These are phyloP conservation scores for Cremastobaeus sp. DNA, from an alignment of 2,888 invertebrate species.

Conservation along the genomic window DNA sequence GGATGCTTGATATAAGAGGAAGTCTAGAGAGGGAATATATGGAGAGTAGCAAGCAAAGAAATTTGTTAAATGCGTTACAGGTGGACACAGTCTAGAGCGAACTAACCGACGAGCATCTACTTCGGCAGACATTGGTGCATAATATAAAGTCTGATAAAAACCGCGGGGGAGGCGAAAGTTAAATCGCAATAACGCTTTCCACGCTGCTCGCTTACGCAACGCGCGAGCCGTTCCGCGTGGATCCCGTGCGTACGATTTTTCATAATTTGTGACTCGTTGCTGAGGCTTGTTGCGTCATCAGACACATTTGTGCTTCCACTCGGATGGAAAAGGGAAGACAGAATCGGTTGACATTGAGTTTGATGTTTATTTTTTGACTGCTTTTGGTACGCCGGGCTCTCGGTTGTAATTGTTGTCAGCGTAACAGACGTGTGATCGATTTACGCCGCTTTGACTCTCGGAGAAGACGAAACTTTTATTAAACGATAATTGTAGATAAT, in stretches of 20 bases:
- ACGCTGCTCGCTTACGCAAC: constrained; percentile 19
- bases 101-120: constrained; percentile 69
- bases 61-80: too few species aligned
- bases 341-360: constrained; percentile 6
- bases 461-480: constrained; percentile 24
- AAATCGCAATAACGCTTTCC: constrained; percentile 23
- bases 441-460: constrained; percentile 27
- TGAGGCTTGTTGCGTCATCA: constrained; percentile 55
- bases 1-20: too few species aligned
- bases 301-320: constrained; percentile 67
- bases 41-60: too few species aligned
- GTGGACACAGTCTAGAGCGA: background rate
- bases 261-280: constrained; percentile 43
- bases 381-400: constrained; percentile 8
- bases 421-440: constrained; percentile 32
- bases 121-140: constrained; percentile 77
- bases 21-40: too few species aligned
- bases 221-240: constrained; percentile 40
- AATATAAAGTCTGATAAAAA: constrained; percentile 58
- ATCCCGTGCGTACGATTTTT: constrained; percentile 37
- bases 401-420: constrained; percentile 15
- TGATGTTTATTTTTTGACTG: constrained; percentile 39
- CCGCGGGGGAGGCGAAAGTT: constrained; percentile 23
- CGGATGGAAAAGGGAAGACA: constrained; percentile 33
- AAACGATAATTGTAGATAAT: constrained; percentile 30